Evolutionary conservation across 2,113 vertebrate genomes (phyloP), one percentile per base, ranked within the genome.

Genomic region (Tachysurus vachellii): DNA sequence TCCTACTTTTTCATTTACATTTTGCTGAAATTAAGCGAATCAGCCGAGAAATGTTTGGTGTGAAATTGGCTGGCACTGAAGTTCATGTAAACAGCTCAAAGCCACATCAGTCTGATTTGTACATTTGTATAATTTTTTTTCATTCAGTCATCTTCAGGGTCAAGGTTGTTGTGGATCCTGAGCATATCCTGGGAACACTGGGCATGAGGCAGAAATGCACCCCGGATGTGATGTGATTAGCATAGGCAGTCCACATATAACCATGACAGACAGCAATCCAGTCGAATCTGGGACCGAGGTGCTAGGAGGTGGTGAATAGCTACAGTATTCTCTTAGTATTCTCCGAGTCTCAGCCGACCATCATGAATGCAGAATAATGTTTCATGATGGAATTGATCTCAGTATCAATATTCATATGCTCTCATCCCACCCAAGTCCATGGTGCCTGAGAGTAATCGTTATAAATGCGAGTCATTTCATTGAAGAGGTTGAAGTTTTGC

Each of bases 381-480:
- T 28, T 31, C 16, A 31, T 56, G 5, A 56, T 57, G n/a, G 53
- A 57, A 57, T 80, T 80, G 12, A 61, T 80, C 9, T 36, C 17
- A 59, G 36, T 42, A 57, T 36, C 54, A 59, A 13, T 21, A 36
- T 59, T 42, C 16, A 13, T 11, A 19, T 80, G 54, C 54, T 80
- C 36, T 80, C 10, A 36, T 59, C 9, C 47, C 16, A 1, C 21
- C 11, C 50, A 79, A 8, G 76, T 56, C n/a, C 50, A 13, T 0
- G 1, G 5, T 79, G 76, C 6, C 76, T 28, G 76, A 50, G 56
- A 83, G 87, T 88, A 56, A 56, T 81, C 68, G n/a, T 66, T 26
- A 80, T 90, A 90, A 88, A 91, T 12, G 47, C 54, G 28, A 57
- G 31, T 57, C n/a, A 57, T 31, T 54, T 59, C 3, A 80, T 8